Percentiles rank a stretch among this genome's conserved stretches.
Conservation (phyloP, 2,797 vertebrate genomes). For the Chanos chanos region DNA sequence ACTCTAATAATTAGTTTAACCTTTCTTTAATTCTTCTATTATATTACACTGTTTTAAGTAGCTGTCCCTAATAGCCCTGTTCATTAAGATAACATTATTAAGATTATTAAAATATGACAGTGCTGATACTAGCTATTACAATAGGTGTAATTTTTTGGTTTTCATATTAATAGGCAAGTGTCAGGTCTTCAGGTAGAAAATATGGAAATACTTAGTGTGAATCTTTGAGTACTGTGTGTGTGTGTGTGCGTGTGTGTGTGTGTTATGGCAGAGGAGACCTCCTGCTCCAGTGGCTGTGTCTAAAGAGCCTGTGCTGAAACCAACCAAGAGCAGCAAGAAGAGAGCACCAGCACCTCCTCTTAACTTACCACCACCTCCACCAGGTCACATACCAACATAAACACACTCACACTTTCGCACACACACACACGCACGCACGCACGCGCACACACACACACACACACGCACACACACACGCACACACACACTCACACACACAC, state of each 20-base stretch:
- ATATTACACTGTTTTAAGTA: no score
- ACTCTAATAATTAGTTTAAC: background rate
- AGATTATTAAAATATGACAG: no score
- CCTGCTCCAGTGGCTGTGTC: conserved; percentile 35
- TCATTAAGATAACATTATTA: no score
- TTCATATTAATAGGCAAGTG: no score
- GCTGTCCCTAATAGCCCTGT: no score
- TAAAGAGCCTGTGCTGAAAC: conserved; percentile 65
- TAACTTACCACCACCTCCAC: conserved; percentile 48
- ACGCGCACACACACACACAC: background rate
- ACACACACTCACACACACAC: background rate
- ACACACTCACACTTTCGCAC: background rate
- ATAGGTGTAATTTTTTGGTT: no score
- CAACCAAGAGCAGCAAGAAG: conserved; percentile 64
- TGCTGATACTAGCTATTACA: background rate
- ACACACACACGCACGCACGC: background rate
- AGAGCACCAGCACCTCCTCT: conserved; percentile 50
- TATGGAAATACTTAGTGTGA: background rate
- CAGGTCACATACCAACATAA: conserved; percentile 55
- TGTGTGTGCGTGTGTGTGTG: conserved; percentile 8
- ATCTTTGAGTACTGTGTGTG: background rate
- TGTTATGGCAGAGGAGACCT: conserved; percentile 33
- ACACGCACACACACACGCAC: background rate
- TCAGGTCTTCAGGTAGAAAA: background rate
- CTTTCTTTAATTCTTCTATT: background rate